Base-by-base conservation (phyloP, 2,888 invertebrate genomes). In the Drosophila lutescens region DNA sequence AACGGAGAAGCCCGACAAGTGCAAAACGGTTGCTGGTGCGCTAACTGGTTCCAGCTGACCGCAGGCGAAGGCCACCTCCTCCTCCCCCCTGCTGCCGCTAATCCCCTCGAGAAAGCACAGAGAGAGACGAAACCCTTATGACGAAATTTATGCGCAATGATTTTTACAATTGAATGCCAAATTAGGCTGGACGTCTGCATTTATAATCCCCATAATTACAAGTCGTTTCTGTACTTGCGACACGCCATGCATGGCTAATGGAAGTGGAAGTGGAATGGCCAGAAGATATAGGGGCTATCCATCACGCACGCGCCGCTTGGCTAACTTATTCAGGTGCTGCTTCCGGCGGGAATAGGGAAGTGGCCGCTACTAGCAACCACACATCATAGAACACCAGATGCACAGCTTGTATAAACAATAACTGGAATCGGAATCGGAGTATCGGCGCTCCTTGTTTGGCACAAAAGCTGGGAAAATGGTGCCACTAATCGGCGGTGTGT, bases 131-230 rank as follows among this genome's bases (percentile, higher is more conserved):
- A 17, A 51, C 71, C 71, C 56, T 71, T 71, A 72, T 71, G 75
- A 80, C 70, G 70, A 80, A 83, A 84, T 80, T 70, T 72, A 83
- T 86, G 76, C 71, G 70, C 73, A 78, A 70, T 73, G 54, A 71
- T 66, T 75, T 78, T 73, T 58, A 68, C 85, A 86, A 80, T 78
- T 86, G 87, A 77, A 84, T 75, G 75, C 73, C 76, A 86, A 84
- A 84, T 83, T 68, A 70, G 76, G 69, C 63, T 62, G 73, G 47
- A 32, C 40, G 79, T 81, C 77, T 85, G 73, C 67, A 53, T 71
- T 62, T 61, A 68, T 76, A 80, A 80, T 80, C 67, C 54, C 77
- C 69, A 86, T 81, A 83, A 86, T 86, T 73, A 79, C 74, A 63
- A 59, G 63, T 59, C 57, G 62, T 54, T 63, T 49, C 50, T 58